Conservation (phyloP, 2,888 invertebrate genomes). For the Seladonia tumulorum region DNA sequence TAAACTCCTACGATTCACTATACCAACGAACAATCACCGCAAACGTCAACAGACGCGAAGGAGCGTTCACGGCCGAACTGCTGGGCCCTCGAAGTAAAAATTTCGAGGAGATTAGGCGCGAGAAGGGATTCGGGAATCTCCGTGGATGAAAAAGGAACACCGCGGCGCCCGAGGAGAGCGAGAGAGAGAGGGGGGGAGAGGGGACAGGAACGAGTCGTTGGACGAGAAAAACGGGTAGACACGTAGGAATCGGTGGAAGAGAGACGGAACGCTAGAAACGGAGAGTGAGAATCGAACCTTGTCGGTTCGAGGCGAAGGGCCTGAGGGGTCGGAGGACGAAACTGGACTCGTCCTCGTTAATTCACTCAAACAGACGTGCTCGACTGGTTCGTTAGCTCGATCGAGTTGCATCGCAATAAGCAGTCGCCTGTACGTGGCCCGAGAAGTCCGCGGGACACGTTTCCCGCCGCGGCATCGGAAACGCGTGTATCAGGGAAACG, state of each 20-base stretch:
- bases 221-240: not conserved
- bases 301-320: not conserved
- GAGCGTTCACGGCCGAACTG: not conserved
- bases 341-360: slow-evolving; percentile 42
- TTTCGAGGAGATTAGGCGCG: slow-evolving; percentile 24
- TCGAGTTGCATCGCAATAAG: slow-evolving; percentile 27
- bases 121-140: not conserved
- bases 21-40: not conserved
- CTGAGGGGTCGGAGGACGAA: slow-evolving; percentile 6
- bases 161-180: not conserved
- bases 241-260: not conserved
- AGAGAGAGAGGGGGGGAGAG: not conserved
- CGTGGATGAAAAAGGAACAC: not conserved
- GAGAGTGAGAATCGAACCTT: not conserved
- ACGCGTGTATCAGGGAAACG: slow-evolving; percentile 26
- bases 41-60: not conserved
- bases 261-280: not conserved
- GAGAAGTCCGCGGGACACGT: slow-evolving; percentile 4
- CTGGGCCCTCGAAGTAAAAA: not conserved
- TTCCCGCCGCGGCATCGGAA: slow-evolving; percentile 8
- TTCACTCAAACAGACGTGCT: slow-evolving; percentile 31
- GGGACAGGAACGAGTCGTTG: not conserved
- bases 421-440: slow-evolving; percentile 12
- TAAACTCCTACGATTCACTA: not conserved
- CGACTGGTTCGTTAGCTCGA: slow-evolving; percentile 47